phyloP scores from a whole-genome alignment of 2,113 vertebrate species.

The Stegostoma tigrinum region DNA sequence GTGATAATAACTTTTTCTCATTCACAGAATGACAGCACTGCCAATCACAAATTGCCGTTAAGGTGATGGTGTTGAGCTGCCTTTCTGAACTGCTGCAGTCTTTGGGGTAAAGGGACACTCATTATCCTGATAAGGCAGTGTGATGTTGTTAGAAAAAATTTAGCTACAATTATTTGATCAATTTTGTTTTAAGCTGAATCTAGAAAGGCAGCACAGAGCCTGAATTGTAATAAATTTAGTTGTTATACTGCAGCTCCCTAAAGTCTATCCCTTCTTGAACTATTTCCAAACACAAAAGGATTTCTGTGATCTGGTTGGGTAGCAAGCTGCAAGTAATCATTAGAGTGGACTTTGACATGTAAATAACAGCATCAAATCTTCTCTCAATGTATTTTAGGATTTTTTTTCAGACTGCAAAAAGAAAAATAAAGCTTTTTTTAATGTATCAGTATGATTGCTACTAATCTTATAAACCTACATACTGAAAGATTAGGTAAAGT shows the following conservation, averaged over 20 bases:
- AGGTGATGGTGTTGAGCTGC: too few relatives aligned
- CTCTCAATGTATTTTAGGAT: not conserved
- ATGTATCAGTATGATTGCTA: not conserved
- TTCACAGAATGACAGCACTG: too few relatives aligned
- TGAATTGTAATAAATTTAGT: not conserved
- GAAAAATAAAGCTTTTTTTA: not conserved
- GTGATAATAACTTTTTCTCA: not conserved
- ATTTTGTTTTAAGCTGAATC: not conserved
- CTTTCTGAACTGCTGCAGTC: too few relatives aligned
- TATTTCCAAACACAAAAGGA: not conserved
- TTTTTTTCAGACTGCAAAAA: not conserved
- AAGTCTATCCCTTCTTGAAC: not conserved
- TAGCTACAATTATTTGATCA: not conserved
- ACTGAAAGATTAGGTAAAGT: not conserved
- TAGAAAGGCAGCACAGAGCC: not conserved
- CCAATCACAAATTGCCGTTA: too few relatives aligned
- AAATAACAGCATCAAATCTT: not conserved
- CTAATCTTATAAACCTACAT: not conserved
- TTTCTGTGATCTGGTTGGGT: not conserved
- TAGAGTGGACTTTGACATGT: not conserved
- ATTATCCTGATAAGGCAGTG: not conserved
- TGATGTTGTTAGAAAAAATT: not conserved
- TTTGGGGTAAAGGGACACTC: too few relatives aligned
- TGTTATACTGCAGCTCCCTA: not conserved
- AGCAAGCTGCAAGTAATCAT: not conserved